Base-by-base conservation (phyloP, 2,888 invertebrate genomes). In the Cremastinae sp. region DNA sequence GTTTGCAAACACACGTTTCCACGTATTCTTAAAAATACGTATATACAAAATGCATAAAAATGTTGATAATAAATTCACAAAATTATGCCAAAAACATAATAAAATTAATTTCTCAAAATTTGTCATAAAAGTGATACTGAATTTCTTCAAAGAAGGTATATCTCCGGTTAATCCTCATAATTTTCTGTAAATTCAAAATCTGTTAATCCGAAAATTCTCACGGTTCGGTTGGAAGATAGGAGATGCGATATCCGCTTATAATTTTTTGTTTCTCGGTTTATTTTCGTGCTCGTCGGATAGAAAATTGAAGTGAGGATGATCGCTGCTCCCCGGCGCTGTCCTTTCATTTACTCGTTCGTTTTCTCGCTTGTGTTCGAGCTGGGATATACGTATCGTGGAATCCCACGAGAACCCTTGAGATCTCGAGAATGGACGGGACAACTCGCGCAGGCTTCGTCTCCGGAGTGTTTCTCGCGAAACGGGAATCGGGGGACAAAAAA, bases 391-490 rank as follows among this genome's bases (percentile, higher is more conserved):
- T n/a, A 49, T 14, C 28, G 22, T 16, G 38, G 56, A n/a, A 34
- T 70, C 75, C 61, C 71, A 18, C 5, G 70, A 59, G 65, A 47
- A 34, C 47, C 9, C 28, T 45, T 16, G 12, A 53, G 45, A 41
- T 51, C 9, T 4, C 41, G 41, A 71, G 54, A 71, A 36, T 53
- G 61, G 54, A 59, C 54, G 38, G 54, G 49, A 62, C 75, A 34
- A 61, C 49, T 71, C 65, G 22, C 54, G 45, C 47, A 45, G 28
- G 20, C 10, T n/a, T 61, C 34, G 69, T 10, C 22, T 53, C 36
- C 9, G 20, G 8, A n/a, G 43, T 36, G 20, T 38, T 45, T 70
- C 41, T 14, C 47, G 12, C 14, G 5, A 28, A 28, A 28, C 2
- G 28, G 28, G 28, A 28, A 28, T 14, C 20, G 9, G 16, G 16